A percentile compares a stretch with the other conserved stretches of the same genome.
These are phyloP conservation scores for Dexiosoma caninum DNA, from an alignment of 2,888 invertebrate species.

Conservation along the genomic window DNA sequence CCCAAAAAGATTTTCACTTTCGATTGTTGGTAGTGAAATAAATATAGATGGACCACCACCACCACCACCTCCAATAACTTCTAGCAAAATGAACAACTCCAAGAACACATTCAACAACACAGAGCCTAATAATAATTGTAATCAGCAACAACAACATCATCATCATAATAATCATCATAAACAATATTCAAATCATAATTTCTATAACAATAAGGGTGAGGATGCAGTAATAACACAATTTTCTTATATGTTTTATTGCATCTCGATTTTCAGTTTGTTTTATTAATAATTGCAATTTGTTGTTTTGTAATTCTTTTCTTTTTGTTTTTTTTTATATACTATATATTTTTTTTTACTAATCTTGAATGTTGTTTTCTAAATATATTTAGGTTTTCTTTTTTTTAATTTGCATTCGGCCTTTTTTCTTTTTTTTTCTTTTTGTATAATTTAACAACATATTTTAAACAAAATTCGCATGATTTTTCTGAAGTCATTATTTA, in stretches of 20 bases:
- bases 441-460: background rate
- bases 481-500: constrained; percentile 9
- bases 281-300: constrained; percentile 23
- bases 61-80: constrained; percentile 57
- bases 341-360: constrained; percentile 19
- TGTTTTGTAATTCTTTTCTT: constrained; percentile 17
- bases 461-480: constrained; percentile 39
- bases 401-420: constrained; percentile 31
- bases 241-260: constrained; percentile 58
- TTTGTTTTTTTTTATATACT: constrained; percentile 8
- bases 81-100: constrained; percentile 57
- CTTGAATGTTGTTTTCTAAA: constrained; percentile 37
- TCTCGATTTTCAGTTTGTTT: constrained; percentile 50
- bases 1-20: constrained; percentile 77
- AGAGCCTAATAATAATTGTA: constrained; percentile 49
- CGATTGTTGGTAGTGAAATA: constrained; percentile 77
- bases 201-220: constrained; percentile 76
- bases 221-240: constrained; percentile 67
- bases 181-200: constrained; percentile 70
- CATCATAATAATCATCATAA: constrained; percentile 71
- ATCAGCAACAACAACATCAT: constrained; percentile 46
- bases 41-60: constrained; percentile 77
- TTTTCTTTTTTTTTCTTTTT: background rate
- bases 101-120: constrained; percentile 64
- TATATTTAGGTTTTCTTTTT: constrained; percentile 8